These are phyloP conservation scores for Cataglyphis cursor DNA, from an alignment of 2,888 invertebrate genomes.

Conservation along the genomic window DNA sequence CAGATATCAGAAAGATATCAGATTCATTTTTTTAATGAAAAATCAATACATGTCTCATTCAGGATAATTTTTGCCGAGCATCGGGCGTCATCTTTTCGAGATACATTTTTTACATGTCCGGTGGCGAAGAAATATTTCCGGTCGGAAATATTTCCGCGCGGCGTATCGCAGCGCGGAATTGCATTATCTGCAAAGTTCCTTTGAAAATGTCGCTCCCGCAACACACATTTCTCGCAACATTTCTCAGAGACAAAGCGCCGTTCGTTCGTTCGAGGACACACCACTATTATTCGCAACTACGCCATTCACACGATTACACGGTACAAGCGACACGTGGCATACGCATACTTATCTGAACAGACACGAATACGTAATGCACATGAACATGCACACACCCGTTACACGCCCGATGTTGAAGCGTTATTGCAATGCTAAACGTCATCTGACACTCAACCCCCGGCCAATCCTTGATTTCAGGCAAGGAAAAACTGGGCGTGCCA, in stretches of 20 bases:
- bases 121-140: constrained; percentile 54
- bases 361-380: neutral
- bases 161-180: constrained; percentile 49
- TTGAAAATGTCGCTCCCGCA: constrained; percentile 55
- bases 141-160: constrained; percentile 53
- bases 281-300: constrained; percentile 53
- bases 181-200: constrained; percentile 57
- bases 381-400: neutral
- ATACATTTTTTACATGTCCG: constrained; percentile 40
- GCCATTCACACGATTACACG: constrained; percentile 50
- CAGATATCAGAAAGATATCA: constrained; percentile 11
- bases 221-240: constrained; percentile 54
- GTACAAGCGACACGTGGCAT: constrained; percentile 51
- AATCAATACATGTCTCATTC: neutral
- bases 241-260: constrained; percentile 54
- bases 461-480: constrained; percentile 88
- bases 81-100: constrained; percentile 43
- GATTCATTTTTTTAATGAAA: constrained; percentile 8
- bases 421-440: constrained; percentile 33
- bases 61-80: constrained; percentile 4
- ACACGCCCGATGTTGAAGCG: constrained; percentile 15
- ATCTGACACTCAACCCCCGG: constrained; percentile 27
- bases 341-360: neutral
- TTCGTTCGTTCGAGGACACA: constrained; percentile 55
- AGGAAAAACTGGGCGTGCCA: constrained; percentile 96